These are phyloP conservation scores for Hyperopisus bebe DNA, from an alignment of 2,113 vertebrate genomes.

Conservation along the genomic window DNA sequence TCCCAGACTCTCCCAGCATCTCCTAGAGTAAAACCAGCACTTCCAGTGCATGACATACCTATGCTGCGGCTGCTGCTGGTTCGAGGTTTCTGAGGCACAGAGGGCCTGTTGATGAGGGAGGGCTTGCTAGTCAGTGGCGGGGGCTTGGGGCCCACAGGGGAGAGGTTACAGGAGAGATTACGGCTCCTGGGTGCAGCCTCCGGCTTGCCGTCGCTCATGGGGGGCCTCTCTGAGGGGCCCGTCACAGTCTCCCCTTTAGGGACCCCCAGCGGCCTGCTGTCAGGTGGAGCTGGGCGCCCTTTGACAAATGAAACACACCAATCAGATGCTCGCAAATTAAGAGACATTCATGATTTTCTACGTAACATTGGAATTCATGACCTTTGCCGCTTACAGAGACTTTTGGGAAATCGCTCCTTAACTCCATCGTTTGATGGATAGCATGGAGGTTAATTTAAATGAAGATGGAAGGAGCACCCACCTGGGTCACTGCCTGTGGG, in stretches of 20 bases:
- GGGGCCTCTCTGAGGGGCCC: slow-evolving; percentile 53
- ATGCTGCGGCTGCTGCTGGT: slow-evolving; percentile 45
- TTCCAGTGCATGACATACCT: slow-evolving; percentile 45
- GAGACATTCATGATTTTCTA: neutral
- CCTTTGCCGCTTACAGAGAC: neutral
- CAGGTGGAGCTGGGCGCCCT: slow-evolving; percentile 48
- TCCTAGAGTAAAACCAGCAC: neutral
- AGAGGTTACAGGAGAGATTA: slow-evolving; percentile 53
- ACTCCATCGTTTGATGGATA: neutral
- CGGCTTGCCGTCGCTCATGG: slow-evolving; percentile 59
- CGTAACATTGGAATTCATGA: too few species aligned
- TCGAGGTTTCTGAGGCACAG: slow-evolving; percentile 67
- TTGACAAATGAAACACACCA: slow-evolving; percentile 36
- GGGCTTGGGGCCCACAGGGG: slow-evolving; percentile 59
- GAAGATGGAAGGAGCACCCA: slow-evolving; percentile 32
- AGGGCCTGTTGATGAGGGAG: slow-evolving; percentile 48
- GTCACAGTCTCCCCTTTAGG: slow-evolving; percentile 42
- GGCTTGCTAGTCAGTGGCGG: slow-evolving; percentile 61
- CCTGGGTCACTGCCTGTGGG: slow-evolving; percentile 62
- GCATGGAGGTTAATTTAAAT: neutral
- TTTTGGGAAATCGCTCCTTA: neutral
- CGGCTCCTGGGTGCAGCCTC: slow-evolving; percentile 60
- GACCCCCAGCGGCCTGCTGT: slow-evolving; percentile 45
- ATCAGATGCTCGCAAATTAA: neutral
- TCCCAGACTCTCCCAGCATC: neutral